These are phyloP conservation scores for Cromileptes altivelis DNA, from an alignment of 2,113 vertebrate species.

Conservation along the genomic window DNA sequence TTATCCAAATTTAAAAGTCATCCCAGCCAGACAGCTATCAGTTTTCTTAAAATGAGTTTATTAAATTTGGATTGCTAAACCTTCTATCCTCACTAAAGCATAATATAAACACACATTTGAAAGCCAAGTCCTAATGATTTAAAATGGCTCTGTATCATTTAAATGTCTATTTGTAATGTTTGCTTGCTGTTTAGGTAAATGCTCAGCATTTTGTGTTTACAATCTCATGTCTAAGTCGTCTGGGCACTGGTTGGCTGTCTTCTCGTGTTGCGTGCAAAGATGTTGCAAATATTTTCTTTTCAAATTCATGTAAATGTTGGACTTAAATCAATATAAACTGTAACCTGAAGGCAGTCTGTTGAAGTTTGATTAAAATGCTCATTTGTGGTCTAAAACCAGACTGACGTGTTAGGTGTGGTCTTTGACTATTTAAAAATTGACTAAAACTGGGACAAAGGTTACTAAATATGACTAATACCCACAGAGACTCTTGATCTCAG, in stretches of 20 bases:
- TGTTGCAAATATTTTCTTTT: neutral
- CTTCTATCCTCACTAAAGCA: no score
- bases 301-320: neutral
- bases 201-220: no score
- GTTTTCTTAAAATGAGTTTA: no score
- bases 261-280: neutral
- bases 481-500: neutral
- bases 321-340: neutral
- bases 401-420: neutral
- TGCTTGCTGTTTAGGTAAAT: neutral
- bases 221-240: neutral
- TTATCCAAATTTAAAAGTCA: no score
- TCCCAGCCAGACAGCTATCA: no score
- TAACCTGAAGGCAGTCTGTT: neutral
- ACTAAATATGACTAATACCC: neutral
- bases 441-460: neutral
- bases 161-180: neutral
- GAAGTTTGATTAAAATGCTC: neutral
- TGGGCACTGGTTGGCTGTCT: neutral
- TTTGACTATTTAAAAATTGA: neutral
- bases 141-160: no score
- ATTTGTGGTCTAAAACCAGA: neutral
- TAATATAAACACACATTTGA: no score
- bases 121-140: neutral
- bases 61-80: no score